Percentiles rank a stretch among this genome's conserved stretches.
Conservation (phyloP, 2,888 invertebrate species). For the Buathra laborator region DNA sequence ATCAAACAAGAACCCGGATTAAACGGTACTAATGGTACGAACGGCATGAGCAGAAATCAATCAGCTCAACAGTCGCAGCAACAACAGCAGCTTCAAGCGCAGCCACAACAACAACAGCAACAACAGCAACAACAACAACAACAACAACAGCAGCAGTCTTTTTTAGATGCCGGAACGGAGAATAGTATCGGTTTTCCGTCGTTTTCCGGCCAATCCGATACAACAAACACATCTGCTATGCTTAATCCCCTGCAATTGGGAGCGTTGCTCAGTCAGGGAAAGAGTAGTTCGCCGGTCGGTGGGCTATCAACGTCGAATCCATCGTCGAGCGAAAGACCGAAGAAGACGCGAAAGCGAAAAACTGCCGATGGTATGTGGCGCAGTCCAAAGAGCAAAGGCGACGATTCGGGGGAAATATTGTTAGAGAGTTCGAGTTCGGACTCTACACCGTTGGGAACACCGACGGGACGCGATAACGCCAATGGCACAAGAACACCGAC, state of each 20-base stretch:
- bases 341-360: slow-evolving; percentile 88
- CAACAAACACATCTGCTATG: slow-evolving; percentile 80
- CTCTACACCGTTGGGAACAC: slow-evolving; percentile 88
- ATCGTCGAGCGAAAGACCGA: slow-evolving; percentile 85
- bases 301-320: slow-evolving; percentile 70
- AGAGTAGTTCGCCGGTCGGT: slow-evolving; percentile 74
- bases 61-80: slow-evolving; percentile 64
- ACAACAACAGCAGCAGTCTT: slow-evolving; percentile 83
- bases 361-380: slow-evolving; percentile 88
- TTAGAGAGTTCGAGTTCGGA: slow-evolving; percentile 88
- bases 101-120: slow-evolving; percentile 64
- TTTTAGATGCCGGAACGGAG: slow-evolving; percentile 86
- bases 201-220: slow-evolving; percentile 85
- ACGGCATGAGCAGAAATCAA: slow-evolving; percentile 62
- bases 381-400: slow-evolving; percentile 88
- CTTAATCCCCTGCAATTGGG: slow-evolving; percentile 83
- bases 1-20: slow-evolving; percentile 84
- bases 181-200: slow-evolving; percentile 86
- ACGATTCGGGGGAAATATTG: slow-evolving; percentile 86
- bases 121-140: slow-evolving; percentile 76
- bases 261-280: slow-evolving; percentile 81
- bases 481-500: slow-evolving; percentile 86
- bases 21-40: slow-evolving; percentile 78
- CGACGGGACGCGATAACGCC: slow-evolving; percentile 85
- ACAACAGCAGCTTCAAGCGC: slow-evolving; percentile 78